A percentile compares a stretch with the other conserved stretches of the same genome.
Evolutionary conservation across 2,113 vertebrate genomes (phyloP).

Genomic region (Chelonoidis abingdonii): DNA sequence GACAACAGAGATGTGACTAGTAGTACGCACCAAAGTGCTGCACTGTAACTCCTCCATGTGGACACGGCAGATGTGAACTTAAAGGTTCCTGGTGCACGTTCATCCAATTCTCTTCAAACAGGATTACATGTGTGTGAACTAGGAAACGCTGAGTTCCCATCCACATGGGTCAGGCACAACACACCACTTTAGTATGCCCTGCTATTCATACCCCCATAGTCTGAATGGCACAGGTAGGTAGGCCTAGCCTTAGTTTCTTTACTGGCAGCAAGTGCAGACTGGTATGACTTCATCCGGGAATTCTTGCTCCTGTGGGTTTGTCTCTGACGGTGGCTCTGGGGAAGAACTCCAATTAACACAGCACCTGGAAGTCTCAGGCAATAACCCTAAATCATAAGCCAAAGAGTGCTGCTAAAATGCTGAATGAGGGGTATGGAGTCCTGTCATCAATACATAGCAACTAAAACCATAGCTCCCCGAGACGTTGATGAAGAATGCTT

Average conservation of each 20-base stretch:
- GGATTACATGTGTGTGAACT: not conserved
- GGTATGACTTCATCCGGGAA: not conserved
- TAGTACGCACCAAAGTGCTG: not conserved
- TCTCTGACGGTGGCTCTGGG: not conserved
- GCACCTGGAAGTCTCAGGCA: not conserved
- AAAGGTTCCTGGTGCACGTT: not conserved
- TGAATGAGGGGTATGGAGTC: not conserved
- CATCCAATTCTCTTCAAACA: not conserved
- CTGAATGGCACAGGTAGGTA: not conserved
- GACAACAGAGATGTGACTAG: not conserved
- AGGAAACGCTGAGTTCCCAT: not conserved
- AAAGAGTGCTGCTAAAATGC: not conserved
- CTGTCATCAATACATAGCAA: not conserved
- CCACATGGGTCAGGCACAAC: not conserved
- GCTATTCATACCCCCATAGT: not conserved
- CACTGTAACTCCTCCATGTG: not conserved
- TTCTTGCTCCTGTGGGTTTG: not conserved
- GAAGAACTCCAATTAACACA: not conserved
- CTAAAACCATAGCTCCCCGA: not conserved
- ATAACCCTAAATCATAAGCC: not conserved
- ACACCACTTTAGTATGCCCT: not conserved
- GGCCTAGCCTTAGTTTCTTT: not conserved
- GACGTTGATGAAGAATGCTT: not conserved
- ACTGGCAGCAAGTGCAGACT: not conserved
- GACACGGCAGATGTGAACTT: not conserved